phyloP scores from a whole-genome alignment of 2,113 vertebrate genomes.

The Phalacrocorax brasilianus region DNA sequence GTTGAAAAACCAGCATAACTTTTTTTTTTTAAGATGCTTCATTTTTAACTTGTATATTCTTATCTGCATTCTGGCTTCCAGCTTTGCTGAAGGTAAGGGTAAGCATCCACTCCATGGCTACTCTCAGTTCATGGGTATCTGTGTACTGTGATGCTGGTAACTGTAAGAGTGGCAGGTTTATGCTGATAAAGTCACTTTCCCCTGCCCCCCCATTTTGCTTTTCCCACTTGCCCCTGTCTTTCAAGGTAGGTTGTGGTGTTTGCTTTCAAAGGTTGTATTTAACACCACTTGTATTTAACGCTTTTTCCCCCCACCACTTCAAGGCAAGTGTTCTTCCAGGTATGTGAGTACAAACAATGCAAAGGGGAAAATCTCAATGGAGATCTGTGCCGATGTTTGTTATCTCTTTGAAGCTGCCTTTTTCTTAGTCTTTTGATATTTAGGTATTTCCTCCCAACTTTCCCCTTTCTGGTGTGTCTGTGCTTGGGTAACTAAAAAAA shows the following conservation, averaged over 20 bases:
- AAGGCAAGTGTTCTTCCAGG: slow-evolving; percentile 44
- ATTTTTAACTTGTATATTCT: neutral
- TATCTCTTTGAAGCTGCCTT: slow-evolving; percentile 31
- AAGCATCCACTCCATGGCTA: neutral
- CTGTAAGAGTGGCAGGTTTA: neutral
- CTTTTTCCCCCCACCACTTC: neutral
- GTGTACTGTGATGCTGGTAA: neutral
- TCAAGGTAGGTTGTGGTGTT: slow-evolving; percentile 5
- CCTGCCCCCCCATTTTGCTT: neutral
- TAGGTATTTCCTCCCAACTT: slow-evolving; percentile 8
- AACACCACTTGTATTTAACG: slow-evolving; percentile 8
- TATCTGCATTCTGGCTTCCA: neutral
- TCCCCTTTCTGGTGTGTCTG: neutral
- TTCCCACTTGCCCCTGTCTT: neutral
- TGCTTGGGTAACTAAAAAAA: neutral
- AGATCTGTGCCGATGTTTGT: neutral
- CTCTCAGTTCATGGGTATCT: neutral
- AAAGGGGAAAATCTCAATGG: slow-evolving; percentile 4
- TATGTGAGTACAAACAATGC: slow-evolving; percentile 39
- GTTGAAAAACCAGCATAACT: neutral
- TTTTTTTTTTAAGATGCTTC: neutral
- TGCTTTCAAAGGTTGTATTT: slow-evolving; percentile 26
- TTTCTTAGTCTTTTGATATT: slow-evolving; percentile 33
- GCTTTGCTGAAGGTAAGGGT: neutral
- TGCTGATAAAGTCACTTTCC: neutral